Evolutionary conservation across 1,140 invertebrate species (phyloP), one percentile per base, ranked within the genome.

Genomic region (Magallana ariakensis): DNA sequence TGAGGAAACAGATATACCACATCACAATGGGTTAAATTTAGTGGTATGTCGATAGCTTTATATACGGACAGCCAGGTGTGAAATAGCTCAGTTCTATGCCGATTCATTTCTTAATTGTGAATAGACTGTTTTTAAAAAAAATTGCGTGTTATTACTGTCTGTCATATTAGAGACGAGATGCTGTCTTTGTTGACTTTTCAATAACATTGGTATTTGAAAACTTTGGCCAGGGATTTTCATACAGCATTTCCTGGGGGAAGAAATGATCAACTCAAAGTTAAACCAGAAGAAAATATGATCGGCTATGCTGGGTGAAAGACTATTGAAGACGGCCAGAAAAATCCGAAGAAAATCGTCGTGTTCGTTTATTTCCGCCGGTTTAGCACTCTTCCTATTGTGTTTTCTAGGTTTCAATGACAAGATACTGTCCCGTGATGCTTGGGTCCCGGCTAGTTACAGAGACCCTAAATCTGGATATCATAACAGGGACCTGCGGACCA

Each of bases 1-100:
- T 75, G 66, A 75, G 22, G 22, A 26, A 75, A 75, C 66, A 26
- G 66, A 75, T 75, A 75, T 75, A 75, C 22, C 22, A 33, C 66
- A 10, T 33, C 66, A 75, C 66, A 75, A 75, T 75, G 66, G 66
- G 66, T 75, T 75, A 75, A 75, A 75, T 75, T 46, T 75, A 26
- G 66, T 75, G 66, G 66, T 26, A 26, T 75, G 66, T 22, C 10
- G 66, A 75, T 75, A 75, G 66, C 66, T 75, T 75, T 75, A 75
- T 26, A 11, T 4, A 22, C 19, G 22, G 66, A 75, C 66, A 22
- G 22, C 66, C 66, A 75, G 66, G 66, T 75, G 66, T 75, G 22
- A 75, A 75, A 75, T 75, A 8, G 19, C 66, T 75, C 22, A 13
- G 66, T 75, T 75, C 66, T 19, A 75, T 75, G 22, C 22, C 66